These are phyloP conservation scores for Thymelicus sylvestris DNA, from an alignment of 2,888 invertebrate species.

Conservation along the genomic window DNA sequence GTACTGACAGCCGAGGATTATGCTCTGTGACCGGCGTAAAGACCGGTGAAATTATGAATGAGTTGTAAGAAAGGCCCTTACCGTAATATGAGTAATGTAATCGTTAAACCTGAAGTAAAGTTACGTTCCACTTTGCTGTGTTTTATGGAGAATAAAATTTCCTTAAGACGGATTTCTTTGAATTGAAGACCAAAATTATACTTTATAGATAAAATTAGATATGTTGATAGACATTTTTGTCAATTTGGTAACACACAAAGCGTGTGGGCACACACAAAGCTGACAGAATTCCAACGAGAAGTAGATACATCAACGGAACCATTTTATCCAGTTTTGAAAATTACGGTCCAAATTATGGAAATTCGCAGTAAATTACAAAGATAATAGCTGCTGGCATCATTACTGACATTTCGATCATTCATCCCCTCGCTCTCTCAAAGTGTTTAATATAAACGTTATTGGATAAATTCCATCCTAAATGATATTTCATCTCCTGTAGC, in stretches of 20 bases:
- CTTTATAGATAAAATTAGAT: too few relatives aligned
- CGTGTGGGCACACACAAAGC: too few relatives aligned
- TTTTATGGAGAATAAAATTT: background rate
- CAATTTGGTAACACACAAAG: too few relatives aligned
- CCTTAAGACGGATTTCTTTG: too few relatives aligned
- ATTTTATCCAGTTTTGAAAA: background rate
- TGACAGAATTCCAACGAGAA: too few relatives aligned
- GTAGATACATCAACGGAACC: too few relatives aligned
- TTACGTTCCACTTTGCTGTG: background rate
- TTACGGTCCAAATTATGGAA: background rate
- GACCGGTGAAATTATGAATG: constrained; percentile 13
- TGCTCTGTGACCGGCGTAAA: constrained; percentile 22
- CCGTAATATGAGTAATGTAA: constrained; percentile 23
- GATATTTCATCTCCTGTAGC: constrained; percentile 77
- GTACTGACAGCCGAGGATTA: constrained; percentile 29
- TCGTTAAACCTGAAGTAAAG: background rate
- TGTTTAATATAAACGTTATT: constrained; percentile 25
- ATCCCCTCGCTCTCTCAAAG: background rate
- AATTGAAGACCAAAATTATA: too few relatives aligned
- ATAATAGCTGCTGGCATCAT: background rate
- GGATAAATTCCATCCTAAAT: constrained; percentile 31
- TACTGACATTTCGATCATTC: constrained; percentile 20
- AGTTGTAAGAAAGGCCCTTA: constrained; percentile 18
- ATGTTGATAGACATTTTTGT: too few relatives aligned
- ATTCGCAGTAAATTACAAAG: background rate